A percentile compares a stretch with the other conserved stretches of the same genome.
phyloP scores from a whole-genome alignment of 2,113 vertebrate genomes.

The Centropristis striata region DNA sequence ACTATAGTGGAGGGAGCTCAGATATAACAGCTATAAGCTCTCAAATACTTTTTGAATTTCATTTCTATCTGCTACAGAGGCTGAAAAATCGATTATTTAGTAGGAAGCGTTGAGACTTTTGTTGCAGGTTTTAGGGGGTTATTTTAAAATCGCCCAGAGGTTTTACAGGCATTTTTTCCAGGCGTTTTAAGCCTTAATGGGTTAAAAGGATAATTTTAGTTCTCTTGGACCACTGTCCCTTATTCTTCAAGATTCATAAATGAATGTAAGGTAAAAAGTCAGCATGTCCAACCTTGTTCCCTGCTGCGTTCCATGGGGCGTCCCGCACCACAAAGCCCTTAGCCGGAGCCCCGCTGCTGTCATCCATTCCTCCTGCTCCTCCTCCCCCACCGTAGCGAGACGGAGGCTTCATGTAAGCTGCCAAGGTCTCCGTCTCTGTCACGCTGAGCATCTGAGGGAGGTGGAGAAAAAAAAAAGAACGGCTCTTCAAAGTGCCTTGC shows the following conservation, averaged over 20 bases:
- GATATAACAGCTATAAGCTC: too few relatives aligned
- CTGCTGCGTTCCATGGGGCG: conserved; percentile 87
- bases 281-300: conserved; percentile 82
- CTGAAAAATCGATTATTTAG: too few relatives aligned
- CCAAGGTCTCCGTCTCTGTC: conserved; percentile 88
- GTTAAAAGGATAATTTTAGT: neutral
- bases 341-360: conserved; percentile 77
- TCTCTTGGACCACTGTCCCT: neutral
- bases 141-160: too few relatives aligned
- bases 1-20: too few relatives aligned
- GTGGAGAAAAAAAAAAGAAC: neutral
- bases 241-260: neutral
- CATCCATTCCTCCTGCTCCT: conserved; percentile 77
- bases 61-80: too few relatives aligned
- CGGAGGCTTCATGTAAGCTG: conserved; percentile 89
- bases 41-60: too few relatives aligned
- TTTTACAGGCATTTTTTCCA: too few relatives aligned
- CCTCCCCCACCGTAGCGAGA: conserved; percentile 81
- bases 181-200: too few relatives aligned
- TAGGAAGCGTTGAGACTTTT: too few relatives aligned
- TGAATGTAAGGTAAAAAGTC: neutral
- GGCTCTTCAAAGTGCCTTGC: neutral
- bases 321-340: conserved; percentile 90
- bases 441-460: conserved; percentile 86
- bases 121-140: too few relatives aligned